A percentile compares a stretch with the other conserved stretches of the same genome.
phyloP scores from a whole-genome alignment of 2,113 vertebrate species.

The Heloderma charlesbogerti region DNA sequence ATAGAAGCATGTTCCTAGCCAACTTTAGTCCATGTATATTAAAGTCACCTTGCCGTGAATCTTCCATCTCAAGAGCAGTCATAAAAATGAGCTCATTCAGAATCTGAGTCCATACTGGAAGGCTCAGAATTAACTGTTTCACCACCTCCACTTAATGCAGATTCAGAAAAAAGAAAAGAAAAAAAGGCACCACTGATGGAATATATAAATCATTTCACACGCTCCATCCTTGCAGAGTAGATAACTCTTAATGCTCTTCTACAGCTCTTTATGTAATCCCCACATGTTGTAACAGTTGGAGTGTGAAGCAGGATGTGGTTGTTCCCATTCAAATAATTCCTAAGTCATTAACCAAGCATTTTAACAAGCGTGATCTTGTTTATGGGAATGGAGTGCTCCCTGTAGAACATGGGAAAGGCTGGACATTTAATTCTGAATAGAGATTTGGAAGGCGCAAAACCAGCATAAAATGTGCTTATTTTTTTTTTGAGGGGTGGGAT shows the following conservation, averaged over 20 bases:
- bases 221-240: not conserved
- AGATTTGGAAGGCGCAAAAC: not conserved
- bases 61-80: not conserved
- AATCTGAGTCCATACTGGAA: not conserved
- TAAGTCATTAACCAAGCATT: not conserved
- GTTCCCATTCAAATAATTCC: not conserved
- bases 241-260: not conserved
- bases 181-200: not conserved
- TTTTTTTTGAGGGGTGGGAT: not conserved
- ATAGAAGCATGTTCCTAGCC: not conserved
- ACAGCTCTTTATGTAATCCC: not conserved
- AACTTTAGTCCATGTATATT: not conserved
- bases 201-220: not conserved
- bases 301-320: not conserved
- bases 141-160: too few relatives aligned
- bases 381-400: not conserved
- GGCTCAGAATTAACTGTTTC: not conserved
- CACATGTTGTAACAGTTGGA: not conserved
- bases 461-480: conserved; percentile 19
- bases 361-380: not conserved
- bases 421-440: conserved; percentile 19
- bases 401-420: not conserved
- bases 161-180: too few relatives aligned
- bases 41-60: not conserved
- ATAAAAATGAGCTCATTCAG: not conserved